A percentile compares a stretch with the other conserved stretches of the same genome.
Conservation (phyloP, 2,888 invertebrate genomes). For the Epistrophe grossulariae region DNA sequence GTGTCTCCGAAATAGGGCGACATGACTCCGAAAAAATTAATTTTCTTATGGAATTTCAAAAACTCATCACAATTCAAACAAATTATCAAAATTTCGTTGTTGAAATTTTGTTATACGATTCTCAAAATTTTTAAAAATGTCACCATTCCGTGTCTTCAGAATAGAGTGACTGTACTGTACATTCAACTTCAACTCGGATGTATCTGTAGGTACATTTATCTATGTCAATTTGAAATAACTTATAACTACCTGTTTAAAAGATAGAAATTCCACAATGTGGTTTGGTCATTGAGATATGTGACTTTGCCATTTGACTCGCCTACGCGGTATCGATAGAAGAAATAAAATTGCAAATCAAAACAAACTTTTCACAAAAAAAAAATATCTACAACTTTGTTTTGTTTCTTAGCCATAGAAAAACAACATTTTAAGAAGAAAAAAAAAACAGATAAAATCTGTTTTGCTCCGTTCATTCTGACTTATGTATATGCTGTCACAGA, state of each 20-base stretch:
- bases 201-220: background rate
- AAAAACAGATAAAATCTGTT: slow-evolving; percentile 11
- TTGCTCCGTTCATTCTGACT: background rate
- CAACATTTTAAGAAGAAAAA: background rate
- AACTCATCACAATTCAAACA: background rate
- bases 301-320: slow-evolving; percentile 12
- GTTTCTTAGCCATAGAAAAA: background rate
- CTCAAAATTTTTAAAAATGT: background rate
- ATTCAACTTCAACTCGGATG: background rate
- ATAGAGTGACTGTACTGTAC: background rate
- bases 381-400: background rate
- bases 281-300: slow-evolving; percentile 16
- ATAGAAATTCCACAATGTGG: slow-evolving; percentile 21
- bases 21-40: too few relatives aligned
- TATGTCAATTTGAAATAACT: slow-evolving; percentile 2
- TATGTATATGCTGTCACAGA: background rate
- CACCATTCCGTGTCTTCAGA: background rate
- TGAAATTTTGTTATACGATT: background rate
- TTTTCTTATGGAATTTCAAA: background rate
- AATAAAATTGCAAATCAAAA: slow-evolving; percentile 21
- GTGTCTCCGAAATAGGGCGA: too few relatives aligned
- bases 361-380: background rate
- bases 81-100: background rate
- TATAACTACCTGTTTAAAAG: slow-evolving; percentile 3
- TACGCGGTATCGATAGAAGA: background rate